phyloP scores from a whole-genome alignment of 2,113 vertebrate species.

The Melanostigma gelatinosum region DNA sequence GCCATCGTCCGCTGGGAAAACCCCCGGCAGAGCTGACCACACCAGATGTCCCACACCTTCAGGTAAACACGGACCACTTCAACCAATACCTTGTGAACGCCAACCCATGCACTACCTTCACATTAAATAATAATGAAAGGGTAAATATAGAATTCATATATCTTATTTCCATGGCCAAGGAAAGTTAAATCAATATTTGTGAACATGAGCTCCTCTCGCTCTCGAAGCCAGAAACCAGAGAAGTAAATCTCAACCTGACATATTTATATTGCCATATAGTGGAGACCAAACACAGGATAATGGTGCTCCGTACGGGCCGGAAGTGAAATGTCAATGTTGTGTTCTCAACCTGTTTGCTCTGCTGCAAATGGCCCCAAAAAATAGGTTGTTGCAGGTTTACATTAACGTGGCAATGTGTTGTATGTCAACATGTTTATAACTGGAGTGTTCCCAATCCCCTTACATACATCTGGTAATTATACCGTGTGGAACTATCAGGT shows the following conservation, averaged over 20 bases:
- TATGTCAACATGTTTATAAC: background rate
- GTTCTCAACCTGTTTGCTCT: background rate
- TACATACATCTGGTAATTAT: background rate
- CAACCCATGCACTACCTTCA: background rate
- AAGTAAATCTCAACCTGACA: background rate
- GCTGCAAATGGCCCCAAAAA: background rate
- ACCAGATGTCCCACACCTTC: conserved; percentile 78
- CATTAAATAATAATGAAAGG: background rate
- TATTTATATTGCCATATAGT: too few species aligned
- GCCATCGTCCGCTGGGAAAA: conserved; percentile 79
- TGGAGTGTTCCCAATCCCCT: background rate
- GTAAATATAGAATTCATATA: background rate
- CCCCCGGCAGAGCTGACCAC: conserved; percentile 80
- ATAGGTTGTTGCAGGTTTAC: background rate
- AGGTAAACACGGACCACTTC: conserved; percentile 75
- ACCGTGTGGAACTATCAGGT: background rate
- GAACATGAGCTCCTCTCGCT: background rate
- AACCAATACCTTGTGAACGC: background rate
- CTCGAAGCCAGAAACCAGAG: background rate
- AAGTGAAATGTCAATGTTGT: background rate
- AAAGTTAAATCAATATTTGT: background rate
- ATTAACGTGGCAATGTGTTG: background rate
- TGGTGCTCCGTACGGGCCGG: background rate
- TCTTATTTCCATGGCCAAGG: background rate
- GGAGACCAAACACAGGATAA: background rate